Evolutionary conservation across 2,888 invertebrate genomes (phyloP).

Genomic region (Drosophila helvetica): DNA sequence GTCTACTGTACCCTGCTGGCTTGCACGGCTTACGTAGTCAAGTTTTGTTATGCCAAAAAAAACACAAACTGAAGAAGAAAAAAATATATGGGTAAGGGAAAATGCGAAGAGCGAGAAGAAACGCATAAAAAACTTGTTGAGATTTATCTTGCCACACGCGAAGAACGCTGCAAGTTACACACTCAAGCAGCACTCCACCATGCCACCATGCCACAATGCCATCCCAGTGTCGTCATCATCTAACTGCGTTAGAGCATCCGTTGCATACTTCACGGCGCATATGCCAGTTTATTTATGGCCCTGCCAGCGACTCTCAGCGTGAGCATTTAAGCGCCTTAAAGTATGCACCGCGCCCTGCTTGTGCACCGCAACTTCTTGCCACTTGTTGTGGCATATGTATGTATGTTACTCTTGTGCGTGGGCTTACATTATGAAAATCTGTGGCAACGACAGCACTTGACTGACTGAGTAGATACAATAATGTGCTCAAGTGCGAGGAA

Average conservation of each 20-base stretch:
- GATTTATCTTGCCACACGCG: slow-evolving; percentile 76
- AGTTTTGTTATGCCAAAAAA: slow-evolving; percentile 61
- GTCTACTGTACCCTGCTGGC: slow-evolving; percentile 31
- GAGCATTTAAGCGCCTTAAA: slow-evolving; percentile 75
- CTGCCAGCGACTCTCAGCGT: slow-evolving; percentile 35
- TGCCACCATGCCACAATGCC: slow-evolving; percentile 15
- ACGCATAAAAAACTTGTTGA: slow-evolving; percentile 77
- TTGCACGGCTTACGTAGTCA: slow-evolving; percentile 66
- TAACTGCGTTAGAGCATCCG: slow-evolving; percentile 63
- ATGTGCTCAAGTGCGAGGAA: slow-evolving; percentile 16
- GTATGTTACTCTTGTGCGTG: slow-evolving; percentile 24
- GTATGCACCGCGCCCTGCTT: slow-evolving; percentile 57
- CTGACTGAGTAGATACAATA: slow-evolving; percentile 46
- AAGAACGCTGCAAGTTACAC: slow-evolving; percentile 47
- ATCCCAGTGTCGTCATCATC: slow-evolving; percentile 27
- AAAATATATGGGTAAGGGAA: slow-evolving; percentile 4
- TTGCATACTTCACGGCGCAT: slow-evolving; percentile 64
- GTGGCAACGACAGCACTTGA: slow-evolving; percentile 37
- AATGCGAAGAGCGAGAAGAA: slow-evolving; percentile 34
- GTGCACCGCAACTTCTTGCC: slow-evolving; percentile 53
- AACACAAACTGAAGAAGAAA: slow-evolving; percentile 13
- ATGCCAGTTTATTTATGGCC: slow-evolving; percentile 75
- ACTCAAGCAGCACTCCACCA: slow-evolving; percentile 25
- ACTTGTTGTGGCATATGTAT: slow-evolving; percentile 62
- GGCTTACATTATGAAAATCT: slow-evolving; percentile 51